A percentile compares a stretch with the other conserved stretches of the same genome.
Conservation (phyloP, 1,140 invertebrate species). For the Cotesia chilonis region DNA sequence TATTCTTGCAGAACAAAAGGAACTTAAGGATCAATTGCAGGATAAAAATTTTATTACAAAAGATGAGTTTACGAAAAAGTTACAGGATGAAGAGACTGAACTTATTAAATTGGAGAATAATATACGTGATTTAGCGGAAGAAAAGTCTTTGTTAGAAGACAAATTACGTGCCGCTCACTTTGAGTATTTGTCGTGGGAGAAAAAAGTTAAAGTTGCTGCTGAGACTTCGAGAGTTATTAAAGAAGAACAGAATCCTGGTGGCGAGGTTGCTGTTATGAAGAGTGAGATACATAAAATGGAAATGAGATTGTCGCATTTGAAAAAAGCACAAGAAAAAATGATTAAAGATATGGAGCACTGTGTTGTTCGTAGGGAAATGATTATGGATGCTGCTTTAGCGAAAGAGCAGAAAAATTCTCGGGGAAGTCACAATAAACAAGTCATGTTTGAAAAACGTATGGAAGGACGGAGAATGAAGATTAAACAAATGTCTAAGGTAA, state of each 20-base stretch:
- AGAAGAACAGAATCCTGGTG: constrained; percentile 71
- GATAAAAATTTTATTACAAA: constrained; percentile 69
- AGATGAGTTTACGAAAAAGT: constrained; percentile 65
- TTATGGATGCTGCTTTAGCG: constrained; percentile 69
- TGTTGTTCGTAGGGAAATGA: constrained; percentile 75
- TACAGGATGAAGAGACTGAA: constrained; percentile 72
- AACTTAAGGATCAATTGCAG: constrained; percentile 70
- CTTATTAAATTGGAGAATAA: constrained; percentile 73
- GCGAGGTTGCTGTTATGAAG: constrained; percentile 78
- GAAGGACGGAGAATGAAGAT: constrained; percentile 69
- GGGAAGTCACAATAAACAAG: constrained; percentile 55
- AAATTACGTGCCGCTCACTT: constrained; percentile 72
- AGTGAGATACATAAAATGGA: constrained; percentile 86
- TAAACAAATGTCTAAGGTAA: constrained; percentile 67
- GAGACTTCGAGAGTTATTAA: constrained; percentile 75
- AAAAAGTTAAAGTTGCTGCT: constrained; percentile 74
- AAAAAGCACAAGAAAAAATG: constrained; percentile 77
- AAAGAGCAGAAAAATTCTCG: constrained; percentile 67
- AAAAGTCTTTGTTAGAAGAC: constrained; percentile 71
- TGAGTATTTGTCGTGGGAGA: constrained; percentile 80
- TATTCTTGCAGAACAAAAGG: constrained; percentile 69
- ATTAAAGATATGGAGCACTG: constrained; percentile 80
- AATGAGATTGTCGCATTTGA: constrained; percentile 71
- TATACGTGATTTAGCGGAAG: constrained; percentile 72
- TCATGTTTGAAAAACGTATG: constrained; percentile 60